Conservation (phyloP, 1,140 invertebrate genomes). For the Drosophila tani region DNA sequence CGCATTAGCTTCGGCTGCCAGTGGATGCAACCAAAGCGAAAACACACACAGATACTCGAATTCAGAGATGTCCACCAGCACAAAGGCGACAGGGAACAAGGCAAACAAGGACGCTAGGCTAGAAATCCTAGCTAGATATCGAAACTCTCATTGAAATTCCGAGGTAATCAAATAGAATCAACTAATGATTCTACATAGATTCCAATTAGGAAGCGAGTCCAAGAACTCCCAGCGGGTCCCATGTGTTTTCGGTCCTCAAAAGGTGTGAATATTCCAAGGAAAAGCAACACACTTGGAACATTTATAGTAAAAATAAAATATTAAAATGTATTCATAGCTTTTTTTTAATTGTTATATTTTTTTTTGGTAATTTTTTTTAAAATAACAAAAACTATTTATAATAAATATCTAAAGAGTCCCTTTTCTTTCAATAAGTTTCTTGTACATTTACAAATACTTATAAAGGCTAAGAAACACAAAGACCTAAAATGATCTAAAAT, state of each 20-base stretch:
- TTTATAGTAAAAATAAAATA: background rate
- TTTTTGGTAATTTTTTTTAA: too few relatives aligned
- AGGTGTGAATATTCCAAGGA: background rate
- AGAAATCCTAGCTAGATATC: slow-evolving; percentile 5
- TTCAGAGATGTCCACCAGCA: slow-evolving; percentile 41
- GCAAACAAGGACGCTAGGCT: slow-evolving; percentile 19
- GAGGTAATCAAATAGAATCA: slow-evolving; percentile 23
- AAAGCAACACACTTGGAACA: background rate
- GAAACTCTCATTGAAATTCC: slow-evolving; percentile 2
- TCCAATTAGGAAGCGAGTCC: slow-evolving; percentile 38
- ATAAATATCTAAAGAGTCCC: too few relatives aligned
- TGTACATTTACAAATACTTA: too few relatives aligned
- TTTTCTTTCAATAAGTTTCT: too few relatives aligned
- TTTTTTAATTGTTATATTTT: too few relatives aligned
- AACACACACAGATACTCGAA: slow-evolving; percentile 13
- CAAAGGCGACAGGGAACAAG: slow-evolving; percentile 45
- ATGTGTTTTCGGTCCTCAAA: background rate
- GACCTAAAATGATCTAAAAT: too few relatives aligned
- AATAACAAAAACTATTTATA: too few relatives aligned
- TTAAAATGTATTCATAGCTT: background rate
- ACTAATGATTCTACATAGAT: slow-evolving; percentile 25
- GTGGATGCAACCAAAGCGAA: slow-evolving; percentile 53
- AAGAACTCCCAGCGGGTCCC: background rate
- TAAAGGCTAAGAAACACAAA: too few relatives aligned
- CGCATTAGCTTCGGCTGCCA: slow-evolving; percentile 61